Evolutionary conservation across 2,797 vertebrate genomes (phyloP).

Genomic region (Helostoma temminkii): DNA sequence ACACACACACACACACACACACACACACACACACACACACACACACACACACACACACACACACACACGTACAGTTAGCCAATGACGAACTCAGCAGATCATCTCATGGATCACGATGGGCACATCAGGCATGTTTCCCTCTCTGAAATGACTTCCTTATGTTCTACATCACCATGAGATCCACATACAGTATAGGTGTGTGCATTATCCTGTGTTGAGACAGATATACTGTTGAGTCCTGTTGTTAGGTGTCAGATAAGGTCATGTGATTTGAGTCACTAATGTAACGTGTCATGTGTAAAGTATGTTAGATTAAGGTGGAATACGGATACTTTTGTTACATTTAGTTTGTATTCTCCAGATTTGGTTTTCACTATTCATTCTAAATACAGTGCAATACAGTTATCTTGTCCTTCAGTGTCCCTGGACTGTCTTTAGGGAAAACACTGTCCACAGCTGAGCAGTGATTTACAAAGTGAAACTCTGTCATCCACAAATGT

Average conservation of each 20-base stretch:
- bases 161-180: not conserved
- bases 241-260: no score
- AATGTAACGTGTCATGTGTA: not conserved
- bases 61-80: not conserved
- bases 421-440: conserved; percentile 3
- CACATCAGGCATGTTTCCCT: not conserved
- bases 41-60: not conserved
- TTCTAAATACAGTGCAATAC: not conserved
- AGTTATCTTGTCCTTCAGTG: not conserved
- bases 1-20: not conserved
- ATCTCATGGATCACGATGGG: conserved; percentile 6
- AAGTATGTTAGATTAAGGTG: not conserved
- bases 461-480: not conserved
- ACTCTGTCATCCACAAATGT: not conserved
- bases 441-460: not conserved
- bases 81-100: conserved; percentile 24
- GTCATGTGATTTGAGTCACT: not conserved
- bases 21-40: not conserved
- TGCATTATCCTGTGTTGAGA: not conserved
- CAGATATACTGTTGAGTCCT: no score
- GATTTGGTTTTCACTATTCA: not conserved
- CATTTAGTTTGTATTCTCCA: not conserved
- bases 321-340: not conserved
- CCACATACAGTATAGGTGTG: no score
- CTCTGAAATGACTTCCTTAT: not conserved